These are phyloP conservation scores for Nemoura dubitans DNA, from an alignment of 2,888 invertebrate genomes.

Conservation along the genomic window DNA sequence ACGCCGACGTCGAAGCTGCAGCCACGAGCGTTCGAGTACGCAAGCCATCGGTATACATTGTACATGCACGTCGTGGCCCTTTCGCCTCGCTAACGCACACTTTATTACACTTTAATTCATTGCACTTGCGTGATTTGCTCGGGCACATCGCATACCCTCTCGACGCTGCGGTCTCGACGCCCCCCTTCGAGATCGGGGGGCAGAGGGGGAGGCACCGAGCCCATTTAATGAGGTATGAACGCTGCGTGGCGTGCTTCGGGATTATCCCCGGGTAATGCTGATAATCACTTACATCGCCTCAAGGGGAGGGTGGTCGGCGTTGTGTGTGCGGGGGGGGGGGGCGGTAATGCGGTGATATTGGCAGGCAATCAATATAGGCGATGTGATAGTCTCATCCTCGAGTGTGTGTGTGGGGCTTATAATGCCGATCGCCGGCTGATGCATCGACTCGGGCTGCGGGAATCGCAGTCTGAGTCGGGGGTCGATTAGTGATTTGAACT, in stretches of 20 bases:
- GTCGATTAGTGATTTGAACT: no score
- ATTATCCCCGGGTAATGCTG: conserved; percentile 48
- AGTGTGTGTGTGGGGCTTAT: not conserved
- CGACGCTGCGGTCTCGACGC: conserved; percentile 8
- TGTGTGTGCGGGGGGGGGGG: conserved; percentile 22
- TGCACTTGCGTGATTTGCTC: conserved; percentile 8
- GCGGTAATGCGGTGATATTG: conserved; percentile 34
- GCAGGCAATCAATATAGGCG: conserved; percentile 3
- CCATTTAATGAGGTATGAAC: conserved; percentile 51
- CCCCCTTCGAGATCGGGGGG: not conserved
- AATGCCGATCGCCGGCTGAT: no score
- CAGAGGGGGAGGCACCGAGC: conserved; percentile 35
- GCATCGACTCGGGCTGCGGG: no score
- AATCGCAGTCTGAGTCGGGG: no score
- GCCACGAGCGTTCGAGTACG: no score
- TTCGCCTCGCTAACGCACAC: not conserved
- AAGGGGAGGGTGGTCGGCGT: conserved; percentile 19
- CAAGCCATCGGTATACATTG: no score
- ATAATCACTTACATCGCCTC: conserved; percentile 47
- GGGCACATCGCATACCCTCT: not conserved
- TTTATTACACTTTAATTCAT: not conserved
- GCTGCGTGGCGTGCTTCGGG: conserved; percentile 44
- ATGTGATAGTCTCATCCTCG: not conserved
- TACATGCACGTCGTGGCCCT: not conserved
- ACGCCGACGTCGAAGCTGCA: no score